A percentile compares a stretch with the other conserved stretches of the same genome.
phyloP scores from a whole-genome alignment of 2,888 invertebrate species.

The Polymixis lichenea region DNA sequence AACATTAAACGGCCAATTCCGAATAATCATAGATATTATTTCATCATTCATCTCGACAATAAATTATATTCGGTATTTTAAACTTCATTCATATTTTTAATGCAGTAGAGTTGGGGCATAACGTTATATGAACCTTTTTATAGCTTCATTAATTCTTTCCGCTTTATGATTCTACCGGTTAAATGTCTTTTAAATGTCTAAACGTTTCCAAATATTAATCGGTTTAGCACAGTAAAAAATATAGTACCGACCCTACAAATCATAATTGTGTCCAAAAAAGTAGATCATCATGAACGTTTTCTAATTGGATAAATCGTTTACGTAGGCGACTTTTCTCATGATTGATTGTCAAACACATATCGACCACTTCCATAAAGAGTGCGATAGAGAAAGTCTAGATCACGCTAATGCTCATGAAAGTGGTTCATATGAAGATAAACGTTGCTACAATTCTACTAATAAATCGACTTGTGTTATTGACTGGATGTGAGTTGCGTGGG shows the following conservation, averaged over 20 bases:
- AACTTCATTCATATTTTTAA: constrained; percentile 50
- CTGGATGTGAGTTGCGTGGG: constrained; percentile 47
- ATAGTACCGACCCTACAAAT: constrained; percentile 4
- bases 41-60: constrained; percentile 38
- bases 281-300: background rate
- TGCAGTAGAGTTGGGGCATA: constrained; percentile 47
- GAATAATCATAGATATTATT: constrained; percentile 5
- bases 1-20: constrained; percentile 28
- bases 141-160: constrained; percentile 62
- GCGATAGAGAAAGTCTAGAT: constrained; percentile 58
- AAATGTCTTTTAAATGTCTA: constrained; percentile 50
- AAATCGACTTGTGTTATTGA: constrained; percentile 48
- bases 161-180: constrained; percentile 55
- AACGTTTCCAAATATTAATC: constrained; percentile 47
- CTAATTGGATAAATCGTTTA: constrained; percentile 21
- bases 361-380: constrained; percentile 48
- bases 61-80: constrained; percentile 53
- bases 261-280: background rate
- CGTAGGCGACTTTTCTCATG: constrained; percentile 41
- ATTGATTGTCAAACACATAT: constrained; percentile 54
- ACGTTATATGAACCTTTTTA: constrained; percentile 61
- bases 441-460: constrained; percentile 34
- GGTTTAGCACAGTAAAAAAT: background rate
- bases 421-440: constrained; percentile 41
- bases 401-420: constrained; percentile 54